Evolutionary conservation across 2,888 invertebrate species (phyloP).

Genomic region (Melipona beecheii): DNA sequence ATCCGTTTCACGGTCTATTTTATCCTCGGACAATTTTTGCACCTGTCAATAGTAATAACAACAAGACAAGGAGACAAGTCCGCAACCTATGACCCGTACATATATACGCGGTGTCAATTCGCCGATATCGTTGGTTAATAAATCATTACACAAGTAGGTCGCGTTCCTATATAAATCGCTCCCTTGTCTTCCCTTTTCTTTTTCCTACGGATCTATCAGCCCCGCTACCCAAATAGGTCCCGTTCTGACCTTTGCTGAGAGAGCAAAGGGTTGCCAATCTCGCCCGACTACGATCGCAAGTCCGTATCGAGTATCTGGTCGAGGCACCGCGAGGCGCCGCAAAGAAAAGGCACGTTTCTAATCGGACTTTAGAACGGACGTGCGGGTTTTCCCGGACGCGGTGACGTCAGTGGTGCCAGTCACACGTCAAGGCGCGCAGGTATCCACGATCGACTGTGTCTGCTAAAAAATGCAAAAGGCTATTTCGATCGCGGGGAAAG

Average conservation of each 20-base stretch:
- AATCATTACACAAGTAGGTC: not conserved
- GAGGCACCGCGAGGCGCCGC: not conserved
- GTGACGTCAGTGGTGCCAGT: conserved; percentile 34
- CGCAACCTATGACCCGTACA: too few relatives aligned
- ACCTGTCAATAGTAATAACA: too few relatives aligned
- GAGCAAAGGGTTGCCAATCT: not conserved
- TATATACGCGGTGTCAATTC: not conserved
- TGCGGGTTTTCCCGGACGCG: conserved; percentile 29
- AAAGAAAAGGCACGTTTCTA: not conserved
- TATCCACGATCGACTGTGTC: conserved; percentile 18
- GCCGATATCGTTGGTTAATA: not conserved
- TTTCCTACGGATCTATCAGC: not conserved
- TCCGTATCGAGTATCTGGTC: not conserved
- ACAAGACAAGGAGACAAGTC: too few relatives aligned
- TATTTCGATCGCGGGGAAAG: not conserved
- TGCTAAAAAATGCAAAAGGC: conserved; percentile 38
- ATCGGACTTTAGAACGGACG: conserved; percentile 17
- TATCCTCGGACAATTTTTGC: too few relatives aligned
- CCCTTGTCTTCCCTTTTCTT: not conserved
- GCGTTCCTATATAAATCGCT: not conserved
- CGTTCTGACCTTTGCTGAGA: not conserved
- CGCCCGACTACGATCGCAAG: too few relatives aligned
- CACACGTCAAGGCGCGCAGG: conserved; percentile 10
- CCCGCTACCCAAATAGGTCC: not conserved
- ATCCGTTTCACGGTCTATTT: too few relatives aligned